Base-by-base conservation (phyloP, 2,888 invertebrate species). In the Pammene fasciana region DNA sequence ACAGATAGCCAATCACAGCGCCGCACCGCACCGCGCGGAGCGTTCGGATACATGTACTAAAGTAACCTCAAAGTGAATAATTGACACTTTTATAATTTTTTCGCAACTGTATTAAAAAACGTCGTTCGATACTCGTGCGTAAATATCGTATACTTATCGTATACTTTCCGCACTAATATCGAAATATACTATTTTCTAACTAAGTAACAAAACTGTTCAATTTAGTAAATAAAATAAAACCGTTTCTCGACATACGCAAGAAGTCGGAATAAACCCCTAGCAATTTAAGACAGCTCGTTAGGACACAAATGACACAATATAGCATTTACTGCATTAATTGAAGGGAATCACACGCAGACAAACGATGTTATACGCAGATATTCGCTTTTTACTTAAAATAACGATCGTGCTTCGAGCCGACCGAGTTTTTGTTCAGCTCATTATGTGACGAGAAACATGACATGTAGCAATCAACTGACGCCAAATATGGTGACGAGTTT, bases 261-360 rank as follows among this genome's bases (percentile, higher is more conserved):
- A 55, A 46, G 34, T 11, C 45, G 7, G 48, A 62, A 62, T 55
- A 61, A 18, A 48, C 45, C 9, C 55, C 54, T 18, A 13, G 62
- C n/a, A 57, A 57, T 64, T 68, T 45, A 68, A 68, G 64, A 68
- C 62, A 45, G 34, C 57, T 68, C 57, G 64, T 68, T 68, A 68
- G 62, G 62, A 52, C 50, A 64, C 55, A 62, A 64, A 68, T 55
- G 62, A 52, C 50, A 64, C 55, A 62, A 64, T 64, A 64, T 50
- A 52, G 36, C 57, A 65, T 59, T 26, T 59, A 68, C 52, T 59
- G 46, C 59, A 59, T 65, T 70, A 54, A 70, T 70, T 70, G 68
- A 59, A 65, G 45, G 52, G 55, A 54, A 45, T 70, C 68, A 46
- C 64, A 70, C 65, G 68, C 34, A 52, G 64, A 65, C 68, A 59